Percentiles rank a stretch among this genome's conserved stretches.
These are phyloP conservation scores for Arizona elegans DNA, from an alignment of 2,113 vertebrate species.

Conservation along the genomic window DNA sequence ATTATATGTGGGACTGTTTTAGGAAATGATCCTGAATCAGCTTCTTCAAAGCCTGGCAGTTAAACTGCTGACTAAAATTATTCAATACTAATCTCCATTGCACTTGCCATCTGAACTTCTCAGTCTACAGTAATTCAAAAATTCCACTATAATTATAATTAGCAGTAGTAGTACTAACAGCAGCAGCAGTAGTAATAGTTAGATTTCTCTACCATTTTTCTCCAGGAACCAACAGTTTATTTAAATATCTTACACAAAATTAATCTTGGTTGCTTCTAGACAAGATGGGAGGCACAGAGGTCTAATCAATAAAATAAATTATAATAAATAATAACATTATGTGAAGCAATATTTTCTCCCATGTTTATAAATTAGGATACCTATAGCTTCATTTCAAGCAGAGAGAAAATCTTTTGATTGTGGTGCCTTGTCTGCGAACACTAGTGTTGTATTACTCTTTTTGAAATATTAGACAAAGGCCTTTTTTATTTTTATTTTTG, in stretches of 20 bases:
- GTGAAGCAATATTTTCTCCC: background rate
- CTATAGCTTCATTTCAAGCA: background rate
- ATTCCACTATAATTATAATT: background rate
- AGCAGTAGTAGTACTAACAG: background rate
- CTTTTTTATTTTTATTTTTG: background rate
- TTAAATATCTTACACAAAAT: background rate
- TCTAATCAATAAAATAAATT: background rate
- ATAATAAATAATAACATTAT: background rate
- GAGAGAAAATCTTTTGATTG: background rate
- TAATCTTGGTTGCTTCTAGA: background rate
- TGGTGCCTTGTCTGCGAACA: background rate
- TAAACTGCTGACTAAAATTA: background rate
- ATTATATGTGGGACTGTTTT: background rate
- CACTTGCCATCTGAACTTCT: background rate
- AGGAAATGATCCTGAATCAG: background rate
- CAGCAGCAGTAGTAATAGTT: background rate
- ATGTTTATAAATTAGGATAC: background rate
- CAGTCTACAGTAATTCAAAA: background rate
- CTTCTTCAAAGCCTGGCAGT: background rate
- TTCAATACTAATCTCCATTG: background rate
- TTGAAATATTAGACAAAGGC: background rate
- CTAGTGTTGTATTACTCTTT: background rate
- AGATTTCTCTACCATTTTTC: background rate
- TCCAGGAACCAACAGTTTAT: background rate
- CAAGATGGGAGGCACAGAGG: background rate